phyloP scores from a whole-genome alignment of 2,113 vertebrate genomes.

The Mixornis gularis region DNA sequence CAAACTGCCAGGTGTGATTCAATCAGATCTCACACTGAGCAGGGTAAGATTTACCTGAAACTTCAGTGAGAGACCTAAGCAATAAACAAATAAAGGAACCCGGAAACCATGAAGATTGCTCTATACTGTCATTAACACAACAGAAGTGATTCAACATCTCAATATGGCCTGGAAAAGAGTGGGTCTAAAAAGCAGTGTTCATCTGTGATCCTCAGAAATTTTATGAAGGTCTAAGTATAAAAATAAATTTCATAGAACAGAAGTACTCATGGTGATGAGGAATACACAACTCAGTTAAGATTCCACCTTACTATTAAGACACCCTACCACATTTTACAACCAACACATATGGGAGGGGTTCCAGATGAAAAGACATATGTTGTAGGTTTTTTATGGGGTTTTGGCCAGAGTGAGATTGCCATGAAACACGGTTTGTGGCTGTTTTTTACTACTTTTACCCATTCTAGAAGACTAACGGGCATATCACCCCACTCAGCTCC shows the following conservation, averaged over 20 bases:
- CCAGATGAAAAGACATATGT: accelerated
- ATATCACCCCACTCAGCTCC: not conserved
- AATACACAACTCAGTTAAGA: not conserved
- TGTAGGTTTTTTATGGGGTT: not conserved
- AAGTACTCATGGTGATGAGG: not conserved
- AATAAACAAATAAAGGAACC: not conserved
- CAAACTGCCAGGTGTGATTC: not conserved
- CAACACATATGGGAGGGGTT: accelerated
- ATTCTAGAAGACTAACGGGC: not conserved
- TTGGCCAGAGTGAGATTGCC: not conserved
- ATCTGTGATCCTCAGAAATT: not conserved
- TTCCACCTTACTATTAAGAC: not conserved
- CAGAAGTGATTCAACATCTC: not conserved
- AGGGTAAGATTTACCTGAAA: not conserved
- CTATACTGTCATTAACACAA: not conserved
- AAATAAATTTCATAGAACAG: not conserved
- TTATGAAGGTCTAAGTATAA: not conserved
- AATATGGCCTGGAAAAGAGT: not conserved
- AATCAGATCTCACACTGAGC: not conserved
- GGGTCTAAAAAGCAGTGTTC: not conserved
- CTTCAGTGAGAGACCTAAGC: not conserved
- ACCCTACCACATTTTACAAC: not conserved
- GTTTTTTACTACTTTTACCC: not conserved
- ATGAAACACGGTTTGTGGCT: not conserved
- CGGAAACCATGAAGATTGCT: not conserved